Evolutionary conservation across 2,888 invertebrate genomes (phyloP).

Genomic region (Crossocerus cetratus): DNA sequence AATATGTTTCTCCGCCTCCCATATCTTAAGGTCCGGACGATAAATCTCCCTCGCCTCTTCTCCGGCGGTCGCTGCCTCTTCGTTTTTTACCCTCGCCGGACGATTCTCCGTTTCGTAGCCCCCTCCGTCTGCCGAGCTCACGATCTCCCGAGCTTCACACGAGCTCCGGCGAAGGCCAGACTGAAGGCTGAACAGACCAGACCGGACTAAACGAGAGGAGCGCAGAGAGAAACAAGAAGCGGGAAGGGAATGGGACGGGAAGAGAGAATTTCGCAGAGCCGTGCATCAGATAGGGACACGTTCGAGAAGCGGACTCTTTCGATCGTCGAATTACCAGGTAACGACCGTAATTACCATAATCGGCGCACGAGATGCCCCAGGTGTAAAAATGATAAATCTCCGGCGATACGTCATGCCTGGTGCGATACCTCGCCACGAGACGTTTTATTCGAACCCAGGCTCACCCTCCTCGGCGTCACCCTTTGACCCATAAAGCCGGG

Average conservation of each 20-base stretch:
- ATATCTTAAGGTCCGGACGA: conserved; percentile 51
- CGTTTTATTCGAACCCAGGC: background rate
- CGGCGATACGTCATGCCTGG: conserved; percentile 22
- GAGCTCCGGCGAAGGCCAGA: conserved; percentile 20
- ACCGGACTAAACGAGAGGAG: background rate
- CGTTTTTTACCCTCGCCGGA: conserved; percentile 12
- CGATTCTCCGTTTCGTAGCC: conserved; percentile 3
- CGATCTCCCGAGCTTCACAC: background rate
- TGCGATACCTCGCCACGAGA: background rate
- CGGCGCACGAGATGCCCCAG: conserved; percentile 22
- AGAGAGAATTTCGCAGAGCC: conserved; percentile 25
- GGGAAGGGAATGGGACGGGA: background rate
- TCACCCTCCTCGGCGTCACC: background rate
- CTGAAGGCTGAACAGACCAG: no score
- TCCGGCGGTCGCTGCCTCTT: conserved; percentile 16
- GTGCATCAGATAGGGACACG: conserved; percentile 39
- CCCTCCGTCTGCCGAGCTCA: conserved; percentile 8
- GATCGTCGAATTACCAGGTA: conserved; percentile 44
- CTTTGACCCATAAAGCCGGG: conserved; percentile 2
- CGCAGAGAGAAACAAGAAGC: background rate
- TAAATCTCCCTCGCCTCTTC: conserved; percentile 47
- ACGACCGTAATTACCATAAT: conserved; percentile 48
- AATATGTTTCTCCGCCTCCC: conserved; percentile 55
- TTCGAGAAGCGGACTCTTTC: conserved; percentile 25
- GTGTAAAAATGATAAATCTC: conserved; percentile 44